Evolutionary conservation across 2,888 invertebrate genomes (phyloP), one percentile per base, ranked within the genome.

Genomic region (Willowsia nigromaculata): DNA sequence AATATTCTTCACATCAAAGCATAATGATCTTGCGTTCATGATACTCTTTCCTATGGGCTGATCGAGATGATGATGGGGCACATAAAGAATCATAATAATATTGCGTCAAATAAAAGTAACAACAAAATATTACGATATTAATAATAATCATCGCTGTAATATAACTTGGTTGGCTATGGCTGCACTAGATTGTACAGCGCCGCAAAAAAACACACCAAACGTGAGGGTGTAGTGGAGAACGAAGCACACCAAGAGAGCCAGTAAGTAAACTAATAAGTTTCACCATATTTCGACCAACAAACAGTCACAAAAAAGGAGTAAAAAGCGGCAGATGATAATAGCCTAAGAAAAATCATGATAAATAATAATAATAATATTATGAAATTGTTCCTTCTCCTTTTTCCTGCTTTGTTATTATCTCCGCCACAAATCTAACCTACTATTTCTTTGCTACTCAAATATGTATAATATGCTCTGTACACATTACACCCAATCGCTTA

Each of bases 371-470:
- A 81, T 85, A 85, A 76, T 88, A 88, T 82, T 88, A 89, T 78
- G 80, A 89, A 89, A 89, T 89, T 85, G 84, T 78, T 84, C 88
- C 88, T 84, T 89, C 88, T 89, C 88, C 78, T 84, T 88, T 86
- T 89, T 84, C 88, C 88, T 89, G 88, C 88, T 89, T 89, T 89
- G 88, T 89, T 84, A 89, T 89, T 89, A 89, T 89, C 88, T 84
- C 82, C 80, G 56, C 88, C 80, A 85, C 88, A 89, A 84, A 89
- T 89, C 88, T 89, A 89, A 56, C 82, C 82, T 62, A 65, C 47
- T 76, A 74, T 30, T 71, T 76, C 76, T 76, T 6, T 50, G 25
- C 4, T 53, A 18, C 47, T 7, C n/a, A n/a, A n/a, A n/a, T n/a
- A 47, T 13, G 11, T 7, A 68, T 22, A 40, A 22, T 37, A 56